These are phyloP conservation scores for Pegoplata infirma DNA, from an alignment of 2,888 invertebrate genomes.

Conservation along the genomic window DNA sequence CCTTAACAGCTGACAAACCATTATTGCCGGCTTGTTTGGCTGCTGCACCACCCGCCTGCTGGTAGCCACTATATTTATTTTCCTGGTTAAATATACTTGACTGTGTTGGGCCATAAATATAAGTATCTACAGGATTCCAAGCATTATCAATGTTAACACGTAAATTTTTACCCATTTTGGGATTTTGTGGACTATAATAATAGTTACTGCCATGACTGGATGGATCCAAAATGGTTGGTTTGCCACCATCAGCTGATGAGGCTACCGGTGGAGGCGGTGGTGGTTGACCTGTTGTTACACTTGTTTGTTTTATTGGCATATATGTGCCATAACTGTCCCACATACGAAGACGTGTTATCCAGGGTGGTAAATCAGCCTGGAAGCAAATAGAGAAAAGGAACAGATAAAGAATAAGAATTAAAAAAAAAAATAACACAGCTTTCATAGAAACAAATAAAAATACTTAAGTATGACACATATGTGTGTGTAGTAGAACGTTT, in stretches of 20 bases:
- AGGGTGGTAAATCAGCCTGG: conserved; percentile 79
- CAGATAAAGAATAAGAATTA: no score
- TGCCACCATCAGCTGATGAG: conserved; percentile 72
- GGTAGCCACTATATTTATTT: conserved; percentile 77
- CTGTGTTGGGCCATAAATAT: conserved; percentile 78
- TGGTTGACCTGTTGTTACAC: conserved; percentile 74
- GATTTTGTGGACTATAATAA: conserved; percentile 78
- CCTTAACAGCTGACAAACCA: conserved; percentile 74
- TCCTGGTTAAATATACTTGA: conserved; percentile 78
- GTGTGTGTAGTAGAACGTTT: neutral
- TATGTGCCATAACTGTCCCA: conserved; percentile 85
- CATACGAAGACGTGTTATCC: conserved; percentile 85
- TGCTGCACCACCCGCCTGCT: conserved; percentile 68
- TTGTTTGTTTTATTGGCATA: conserved; percentile 76
- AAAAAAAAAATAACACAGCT: neutral
- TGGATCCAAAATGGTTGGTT: conserved; percentile 73
- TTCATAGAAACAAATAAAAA: neutral
- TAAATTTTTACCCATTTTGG: conserved; percentile 76
- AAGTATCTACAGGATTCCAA: conserved; percentile 78
- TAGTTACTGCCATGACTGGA: conserved; percentile 72
- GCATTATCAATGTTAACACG: conserved; percentile 78
- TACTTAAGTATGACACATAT: neutral
- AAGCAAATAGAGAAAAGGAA: conserved; percentile 18
- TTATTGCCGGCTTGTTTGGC: conserved; percentile 63
- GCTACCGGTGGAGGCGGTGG: conserved; percentile 74